Base-by-base conservation (phyloP, 2,888 invertebrate species). In the Stictocephala bisonia region DNA sequence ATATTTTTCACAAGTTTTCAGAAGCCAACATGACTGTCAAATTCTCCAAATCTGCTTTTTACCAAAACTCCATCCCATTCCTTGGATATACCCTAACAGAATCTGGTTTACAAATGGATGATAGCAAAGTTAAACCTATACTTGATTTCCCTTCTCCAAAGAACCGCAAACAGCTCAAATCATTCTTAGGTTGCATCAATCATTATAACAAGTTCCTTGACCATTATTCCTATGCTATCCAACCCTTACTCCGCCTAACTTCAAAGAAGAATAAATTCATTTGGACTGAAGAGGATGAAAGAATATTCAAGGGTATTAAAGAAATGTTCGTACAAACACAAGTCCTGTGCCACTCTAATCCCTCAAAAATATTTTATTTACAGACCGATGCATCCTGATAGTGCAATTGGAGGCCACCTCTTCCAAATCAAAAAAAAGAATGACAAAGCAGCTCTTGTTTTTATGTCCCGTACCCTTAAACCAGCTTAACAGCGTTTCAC, bases 11-110 rank as follows among this genome's bases (percentile, higher is more conserved):
- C 4, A 48, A 48, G 22, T 2, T 48, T 6, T 15, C n/a, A 6
- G 48, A 48, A 9, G 48, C 48, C 22, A 48, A 48, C 13, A 48
- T 48, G 48, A 48, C 48, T 48, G 22, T 48, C 7, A 48, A 48
- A 15, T n/a, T 48, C 13, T 11, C n/a, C 11, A 48, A 48, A 13
- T 48, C 15, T 9, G 9, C 22, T 15, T 48, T 48, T 7, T 48
- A 22, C 18, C 18, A 22, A 48, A 48, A 13, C 18, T 48, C 48
- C 2, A 22, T 48, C 4, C 3, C 48, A 22, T 11, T 48, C 22
- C 18, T 48, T 48, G 18, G 18, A 9, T 15, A 48, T 48, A 48
- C 48, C 4, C n/a, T 48, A 15, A 48, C 48, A 2, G 7, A 20
- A 22, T 22, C 48, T 15, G 48, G 48, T 15, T 15, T 48, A 11